phyloP scores from a whole-genome alignment of 1,140 invertebrate species.

The Heliconius himera region DNA sequence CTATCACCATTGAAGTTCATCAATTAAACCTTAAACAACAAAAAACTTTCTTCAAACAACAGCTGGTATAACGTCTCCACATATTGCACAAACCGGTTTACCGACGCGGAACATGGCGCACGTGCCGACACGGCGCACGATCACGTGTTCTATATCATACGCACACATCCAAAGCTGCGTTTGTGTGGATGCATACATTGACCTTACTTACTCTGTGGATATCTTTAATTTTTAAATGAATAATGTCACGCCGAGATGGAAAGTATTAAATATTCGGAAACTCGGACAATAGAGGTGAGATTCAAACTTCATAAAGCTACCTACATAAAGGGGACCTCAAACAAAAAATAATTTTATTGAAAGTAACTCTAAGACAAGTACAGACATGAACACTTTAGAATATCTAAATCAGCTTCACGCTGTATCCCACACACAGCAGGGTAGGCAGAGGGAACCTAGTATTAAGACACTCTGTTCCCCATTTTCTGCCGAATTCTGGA shows the following conservation, averaged over 20 bases:
- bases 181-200: background rate
- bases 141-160: constrained; percentile 36
- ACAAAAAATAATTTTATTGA: too few species aligned
- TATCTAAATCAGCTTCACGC: too few species aligned
- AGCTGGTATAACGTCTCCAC: constrained; percentile 17
- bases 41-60: constrained; percentile 1
- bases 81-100: constrained; percentile 46
- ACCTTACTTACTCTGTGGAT: background rate
- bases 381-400: too few species aligned
- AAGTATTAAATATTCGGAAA: background rate
- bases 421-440: too few species aligned
- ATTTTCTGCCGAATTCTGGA: too few species aligned
- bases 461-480: too few species aligned
- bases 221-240: background rate
- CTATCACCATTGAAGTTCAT: too few species aligned
- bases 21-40: background rate
- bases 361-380: too few species aligned
- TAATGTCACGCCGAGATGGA: background rate
- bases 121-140: constrained; percentile 34
- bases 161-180: background rate
- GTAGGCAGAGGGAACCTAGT: too few species aligned
- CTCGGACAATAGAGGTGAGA: too few species aligned
- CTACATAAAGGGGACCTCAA: too few species aligned
- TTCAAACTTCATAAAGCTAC: too few species aligned
- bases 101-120: constrained; percentile 54